phyloP scores from a whole-genome alignment of 2,797 vertebrate species.

The Eurystomus glaucurus region DNA sequence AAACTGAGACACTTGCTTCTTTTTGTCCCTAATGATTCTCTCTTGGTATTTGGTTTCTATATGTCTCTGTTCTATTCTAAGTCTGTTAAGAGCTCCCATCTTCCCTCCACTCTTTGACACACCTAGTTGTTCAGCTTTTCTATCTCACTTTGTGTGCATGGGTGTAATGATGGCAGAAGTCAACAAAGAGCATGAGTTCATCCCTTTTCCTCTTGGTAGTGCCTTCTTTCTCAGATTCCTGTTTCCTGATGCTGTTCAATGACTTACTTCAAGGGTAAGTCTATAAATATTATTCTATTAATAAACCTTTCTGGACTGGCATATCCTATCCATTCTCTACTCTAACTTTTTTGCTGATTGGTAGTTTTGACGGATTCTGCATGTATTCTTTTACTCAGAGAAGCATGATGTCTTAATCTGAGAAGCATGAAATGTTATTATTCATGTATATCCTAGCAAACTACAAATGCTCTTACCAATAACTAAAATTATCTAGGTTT shows the following conservation, averaged over 20 bases:
- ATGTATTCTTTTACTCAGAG: neutral
- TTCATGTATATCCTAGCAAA: neutral
- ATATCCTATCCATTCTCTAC: neutral
- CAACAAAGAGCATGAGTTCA: neutral
- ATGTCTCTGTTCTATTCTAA: neutral
- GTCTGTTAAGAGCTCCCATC: neutral
- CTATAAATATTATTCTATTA: neutral
- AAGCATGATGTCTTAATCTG: neutral
- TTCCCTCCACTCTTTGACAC: neutral
- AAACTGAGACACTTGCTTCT: neutral
- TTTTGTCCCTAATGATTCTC: neutral
- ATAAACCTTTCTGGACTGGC: neutral
- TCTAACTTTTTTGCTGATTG: neutral
- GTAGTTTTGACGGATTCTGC: neutral
- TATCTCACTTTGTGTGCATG: neutral
- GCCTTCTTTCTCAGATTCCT: neutral
- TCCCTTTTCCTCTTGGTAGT: neutral
- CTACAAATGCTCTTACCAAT: neutral
- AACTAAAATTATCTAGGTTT: neutral
- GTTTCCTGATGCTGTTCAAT: neutral
- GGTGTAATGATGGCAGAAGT: neutral
- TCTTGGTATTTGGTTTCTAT: conserved; percentile 1
- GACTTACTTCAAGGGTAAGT: neutral
- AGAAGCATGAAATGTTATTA: neutral
- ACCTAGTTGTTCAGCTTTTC: neutral